Conservation (phyloP, 2,113 vertebrate species). For the Oryzias celebensis region DNA sequence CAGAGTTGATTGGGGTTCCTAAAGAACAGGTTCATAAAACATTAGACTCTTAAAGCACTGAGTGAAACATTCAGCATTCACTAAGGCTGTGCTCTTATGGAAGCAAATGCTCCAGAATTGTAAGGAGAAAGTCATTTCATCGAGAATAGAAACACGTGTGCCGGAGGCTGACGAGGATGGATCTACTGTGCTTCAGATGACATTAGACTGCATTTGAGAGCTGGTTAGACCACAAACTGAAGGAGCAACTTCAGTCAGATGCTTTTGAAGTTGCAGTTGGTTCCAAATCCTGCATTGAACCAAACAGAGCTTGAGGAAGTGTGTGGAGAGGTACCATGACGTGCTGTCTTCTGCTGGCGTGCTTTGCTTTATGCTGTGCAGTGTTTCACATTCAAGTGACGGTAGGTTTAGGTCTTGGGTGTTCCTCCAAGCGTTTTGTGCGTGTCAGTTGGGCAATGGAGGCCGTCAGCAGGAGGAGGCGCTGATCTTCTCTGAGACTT, state of each 20-base stretch:
- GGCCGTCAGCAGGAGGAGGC: conserved; percentile 80
- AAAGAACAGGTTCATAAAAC: conserved; percentile 51
- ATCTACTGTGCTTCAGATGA: conserved; percentile 58
- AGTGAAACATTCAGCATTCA: conserved; percentile 7
- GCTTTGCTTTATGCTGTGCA: conserved; percentile 38
- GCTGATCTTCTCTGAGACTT: conserved; percentile 89
- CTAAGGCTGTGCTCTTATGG: not conserved
- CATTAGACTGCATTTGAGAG: conserved; percentile 13
- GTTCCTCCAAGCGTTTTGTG: not conserved
- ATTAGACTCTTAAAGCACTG: conserved; percentile 26
- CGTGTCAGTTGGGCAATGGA: not conserved
- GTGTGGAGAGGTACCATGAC: conserved; percentile 20
- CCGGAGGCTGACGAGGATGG: conserved; percentile 4
- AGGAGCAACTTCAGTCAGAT: conserved; percentile 18
- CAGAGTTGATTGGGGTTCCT: not conserved
- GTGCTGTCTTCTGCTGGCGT: conserved; percentile 26
- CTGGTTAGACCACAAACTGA: conserved; percentile 7
- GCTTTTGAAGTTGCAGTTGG: conserved; percentile 20
- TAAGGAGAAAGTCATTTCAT: conserved; percentile 11
- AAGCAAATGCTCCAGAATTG: conserved; percentile 17
- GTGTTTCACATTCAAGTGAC: conserved; percentile 40
- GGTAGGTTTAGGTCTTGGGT: not conserved
- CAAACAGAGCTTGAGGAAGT: conserved; percentile 21
- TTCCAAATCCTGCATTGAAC: conserved; percentile 35
- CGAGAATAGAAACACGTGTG: conserved; percentile 28